Conservation (phyloP, 2,888 invertebrate species). For the Cosmopolites sordidus region DNA sequence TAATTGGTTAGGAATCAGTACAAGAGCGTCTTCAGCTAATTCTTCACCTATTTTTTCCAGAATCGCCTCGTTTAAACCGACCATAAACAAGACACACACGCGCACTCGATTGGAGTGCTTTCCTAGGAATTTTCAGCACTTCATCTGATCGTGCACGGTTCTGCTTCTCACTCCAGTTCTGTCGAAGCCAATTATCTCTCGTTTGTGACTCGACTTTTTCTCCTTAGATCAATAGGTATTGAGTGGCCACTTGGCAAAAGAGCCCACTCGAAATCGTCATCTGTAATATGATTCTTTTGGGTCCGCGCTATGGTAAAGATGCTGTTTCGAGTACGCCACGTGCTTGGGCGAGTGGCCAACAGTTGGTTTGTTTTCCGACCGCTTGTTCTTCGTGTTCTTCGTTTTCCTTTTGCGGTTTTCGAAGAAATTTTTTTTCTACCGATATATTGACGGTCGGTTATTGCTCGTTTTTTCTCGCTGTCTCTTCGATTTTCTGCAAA, state of each 20-base stretch:
- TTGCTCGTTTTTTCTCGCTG: no score
- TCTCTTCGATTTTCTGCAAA: no score
- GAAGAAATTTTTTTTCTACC: no score
- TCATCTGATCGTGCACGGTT: no score
- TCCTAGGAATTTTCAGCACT: not conserved
- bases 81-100: no score
- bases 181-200: not conserved
- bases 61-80: not conserved
- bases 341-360: not conserved
- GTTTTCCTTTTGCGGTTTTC: not conserved
- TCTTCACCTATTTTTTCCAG: constrained; percentile 1
- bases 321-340: not conserved
- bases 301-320: not conserved
- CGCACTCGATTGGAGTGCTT: not conserved
- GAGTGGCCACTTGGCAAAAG: not conserved
- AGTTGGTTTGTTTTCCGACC: not conserved
- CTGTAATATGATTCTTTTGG: constrained; percentile 3
- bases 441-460: no score
- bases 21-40: no score
- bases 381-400: not conserved
- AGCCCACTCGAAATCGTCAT: not conserved
- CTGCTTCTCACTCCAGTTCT: not conserved
- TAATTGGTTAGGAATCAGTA: not conserved
- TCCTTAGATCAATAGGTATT: not conserved
- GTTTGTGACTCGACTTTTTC: not conserved